These are phyloP conservation scores for Umimayanthus kanabou DNA, from an alignment of 92 coral and sea anemone genomes.

Conservation along the genomic window DNA sequence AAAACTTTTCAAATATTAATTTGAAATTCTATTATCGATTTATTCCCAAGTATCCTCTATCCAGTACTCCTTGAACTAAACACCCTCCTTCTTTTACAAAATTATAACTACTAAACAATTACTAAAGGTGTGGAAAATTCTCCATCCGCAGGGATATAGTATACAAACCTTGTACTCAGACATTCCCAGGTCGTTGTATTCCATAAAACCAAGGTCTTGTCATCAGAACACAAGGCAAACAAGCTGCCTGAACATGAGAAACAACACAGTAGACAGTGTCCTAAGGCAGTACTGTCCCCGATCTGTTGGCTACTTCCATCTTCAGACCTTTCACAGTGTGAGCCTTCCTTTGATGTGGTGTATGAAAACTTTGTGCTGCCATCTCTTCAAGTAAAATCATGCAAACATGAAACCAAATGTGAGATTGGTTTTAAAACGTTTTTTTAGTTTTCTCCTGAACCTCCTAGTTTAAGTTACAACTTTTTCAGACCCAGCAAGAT, in stretches of 20 bases:
- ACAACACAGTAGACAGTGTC: constrained; percentile 64
- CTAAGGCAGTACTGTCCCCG: constrained; percentile 46
- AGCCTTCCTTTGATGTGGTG: constrained; percentile 27
- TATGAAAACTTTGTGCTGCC: constrained; percentile 73
- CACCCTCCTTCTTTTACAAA: no score
- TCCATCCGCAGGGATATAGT: no score
- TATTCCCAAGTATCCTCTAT: no score
- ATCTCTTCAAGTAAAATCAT: constrained; percentile 45
- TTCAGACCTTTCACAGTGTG: constrained; percentile 28
- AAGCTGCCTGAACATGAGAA: constrained; percentile 81
- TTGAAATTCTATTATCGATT: no score
- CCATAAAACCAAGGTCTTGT: constrained; percentile 76
- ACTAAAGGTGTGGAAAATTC: no score
- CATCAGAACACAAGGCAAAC: constrained; percentile 68
- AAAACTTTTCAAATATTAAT: no score
- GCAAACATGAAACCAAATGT: background rate
- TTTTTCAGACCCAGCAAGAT: background rate
- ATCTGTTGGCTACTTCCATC: constrained; percentile 41
- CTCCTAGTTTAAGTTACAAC: no score
- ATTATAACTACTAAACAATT: no score
- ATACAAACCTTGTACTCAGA: constrained; percentile 66
- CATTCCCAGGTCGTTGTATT: constrained; percentile 77
- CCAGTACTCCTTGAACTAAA: no score
- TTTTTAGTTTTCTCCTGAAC: background rate
- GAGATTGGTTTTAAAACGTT: background rate